Evolutionary conservation across 2,888 invertebrate genomes (phyloP).

Genomic region (Tigriopus californicus): DNA sequence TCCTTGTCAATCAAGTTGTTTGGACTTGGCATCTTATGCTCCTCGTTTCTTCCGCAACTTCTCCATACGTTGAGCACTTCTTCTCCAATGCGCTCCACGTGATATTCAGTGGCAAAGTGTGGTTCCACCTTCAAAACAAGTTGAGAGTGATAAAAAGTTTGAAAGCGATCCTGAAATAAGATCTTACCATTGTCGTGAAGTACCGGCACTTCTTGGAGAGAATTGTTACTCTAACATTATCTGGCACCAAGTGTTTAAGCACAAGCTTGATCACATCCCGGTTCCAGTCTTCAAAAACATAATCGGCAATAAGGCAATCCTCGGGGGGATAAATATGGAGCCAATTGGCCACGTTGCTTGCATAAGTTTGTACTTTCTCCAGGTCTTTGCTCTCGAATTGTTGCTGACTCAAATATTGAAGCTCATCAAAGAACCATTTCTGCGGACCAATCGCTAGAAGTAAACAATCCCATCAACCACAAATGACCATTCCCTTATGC

Average conservation of each 20-base stretch:
- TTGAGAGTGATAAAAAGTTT: not conserved
- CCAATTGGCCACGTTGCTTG: slow-evolving; percentile 2
- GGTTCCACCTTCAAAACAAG: not conserved
- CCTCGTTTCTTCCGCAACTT: not conserved
- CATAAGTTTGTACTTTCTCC: slow-evolving; percentile 7
- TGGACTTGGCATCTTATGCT: not conserved
- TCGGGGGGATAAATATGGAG: slow-evolving; percentile 1
- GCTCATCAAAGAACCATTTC: slow-evolving; percentile 10
- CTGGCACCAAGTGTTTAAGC: not conserved
- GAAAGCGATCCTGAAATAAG: no score
- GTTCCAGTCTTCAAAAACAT: slow-evolving; percentile 3
- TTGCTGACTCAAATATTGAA: not conserved
- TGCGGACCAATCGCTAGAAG: slow-evolving; percentile 3
- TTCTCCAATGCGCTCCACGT: not conserved
- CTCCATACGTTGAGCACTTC: not conserved
- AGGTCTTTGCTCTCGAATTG: slow-evolving; percentile 10
- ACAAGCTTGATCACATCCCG: slow-evolving; percentile 3
- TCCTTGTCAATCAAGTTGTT: slow-evolving; percentile 7
- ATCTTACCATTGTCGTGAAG: not conserved
- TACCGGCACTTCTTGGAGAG: not conserved
- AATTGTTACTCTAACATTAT: slow-evolving; percentile 6
- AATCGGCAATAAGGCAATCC: slow-evolving; percentile 3
- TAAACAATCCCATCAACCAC: not conserved
- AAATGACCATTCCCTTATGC: no score
- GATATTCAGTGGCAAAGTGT: slow-evolving; percentile 11